Evolutionary conservation across 2,888 invertebrate genomes (phyloP).

Genomic region (Noctua pronuba): DNA sequence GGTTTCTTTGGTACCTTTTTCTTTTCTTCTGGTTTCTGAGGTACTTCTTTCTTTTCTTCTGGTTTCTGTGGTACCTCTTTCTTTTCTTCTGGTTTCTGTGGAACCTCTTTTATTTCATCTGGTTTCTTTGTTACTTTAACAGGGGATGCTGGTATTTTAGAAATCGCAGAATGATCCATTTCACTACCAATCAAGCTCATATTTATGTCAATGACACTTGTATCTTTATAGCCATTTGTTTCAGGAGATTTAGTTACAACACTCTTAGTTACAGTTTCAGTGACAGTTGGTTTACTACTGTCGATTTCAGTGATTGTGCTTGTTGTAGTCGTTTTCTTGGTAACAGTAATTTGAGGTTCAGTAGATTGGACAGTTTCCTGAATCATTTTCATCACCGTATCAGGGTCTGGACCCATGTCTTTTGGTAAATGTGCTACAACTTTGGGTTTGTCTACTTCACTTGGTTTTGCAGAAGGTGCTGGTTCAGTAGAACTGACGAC

Average conservation of each 20-base stretch:
- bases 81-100: neutral
- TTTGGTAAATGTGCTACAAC: neutral
- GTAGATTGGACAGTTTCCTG: conserved; percentile 55
- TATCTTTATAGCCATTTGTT: conserved; percentile 49
- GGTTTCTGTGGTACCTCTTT: conserved; percentile 5
- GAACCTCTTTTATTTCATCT: conserved; percentile 9
- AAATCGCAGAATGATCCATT: conserved; percentile 66
- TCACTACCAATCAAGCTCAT: conserved; percentile 70
- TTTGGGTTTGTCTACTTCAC: conserved; percentile 23
- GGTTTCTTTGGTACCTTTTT: conserved; percentile 4
- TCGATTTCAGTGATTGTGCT: conserved; percentile 19
- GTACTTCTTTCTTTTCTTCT: conserved; percentile 13
- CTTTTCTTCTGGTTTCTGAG: conserved; percentile 10
- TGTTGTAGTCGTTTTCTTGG: conserved; percentile 32
- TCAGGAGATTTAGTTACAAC: conserved; percentile 30
- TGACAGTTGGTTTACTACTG: conserved; percentile 28
- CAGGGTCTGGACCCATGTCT: conserved; percentile 32
- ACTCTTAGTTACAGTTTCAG: conserved; percentile 29
- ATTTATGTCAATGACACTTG: conserved; percentile 60
- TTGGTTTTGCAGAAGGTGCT: neutral
- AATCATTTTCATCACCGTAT: conserved; percentile 50
- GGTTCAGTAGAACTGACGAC: conserved; percentile 32
- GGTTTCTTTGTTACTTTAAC: conserved; percentile 13
- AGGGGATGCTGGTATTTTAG: conserved; percentile 63
- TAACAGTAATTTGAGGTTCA: conserved; percentile 52